Conservation (phyloP, 2,888 invertebrate genomes). For the Drosophila pseudotalamancana region DNA sequence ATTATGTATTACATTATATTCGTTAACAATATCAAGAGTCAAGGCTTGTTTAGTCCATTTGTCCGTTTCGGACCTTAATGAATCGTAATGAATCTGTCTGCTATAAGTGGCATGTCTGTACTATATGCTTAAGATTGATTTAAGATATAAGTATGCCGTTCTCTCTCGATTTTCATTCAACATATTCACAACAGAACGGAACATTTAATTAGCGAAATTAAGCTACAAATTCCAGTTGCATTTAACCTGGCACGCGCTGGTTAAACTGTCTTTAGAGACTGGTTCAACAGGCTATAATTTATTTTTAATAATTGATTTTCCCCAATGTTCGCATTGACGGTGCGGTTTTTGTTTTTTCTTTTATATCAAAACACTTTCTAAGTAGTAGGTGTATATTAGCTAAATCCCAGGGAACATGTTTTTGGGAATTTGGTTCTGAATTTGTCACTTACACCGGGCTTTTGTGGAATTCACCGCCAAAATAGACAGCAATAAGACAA, state of each 20-base stretch:
- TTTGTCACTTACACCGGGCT: constrained; percentile 60
- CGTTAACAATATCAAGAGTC: too few relatives aligned
- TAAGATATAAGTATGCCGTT: too few relatives aligned
- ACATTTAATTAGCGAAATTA: background rate
- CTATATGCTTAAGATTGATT: too few relatives aligned
- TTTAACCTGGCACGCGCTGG: constrained; percentile 20
- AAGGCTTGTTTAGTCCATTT: too few relatives aligned
- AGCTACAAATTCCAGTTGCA: constrained; percentile 4
- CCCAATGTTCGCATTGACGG: background rate
- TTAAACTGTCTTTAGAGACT: background rate
- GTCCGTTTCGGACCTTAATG: too few relatives aligned
- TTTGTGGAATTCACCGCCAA: constrained; percentile 30
- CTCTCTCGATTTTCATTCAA: too few relatives aligned
- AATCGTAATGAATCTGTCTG: too few relatives aligned
- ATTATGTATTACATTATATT: too few relatives aligned
- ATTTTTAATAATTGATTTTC: constrained; percentile 12
- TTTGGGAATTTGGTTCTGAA: constrained; percentile 10
- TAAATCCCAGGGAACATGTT: constrained; percentile 18
- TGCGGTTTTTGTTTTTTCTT: constrained; percentile 27
- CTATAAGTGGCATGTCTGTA: too few relatives aligned
- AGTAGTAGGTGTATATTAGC: background rate
- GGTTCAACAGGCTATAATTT: constrained; percentile 3
- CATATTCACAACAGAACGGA: background rate
- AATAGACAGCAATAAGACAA: constrained; percentile 31
- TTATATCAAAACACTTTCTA: constrained; percentile 12